Evolutionary conservation across 1,140 invertebrate species (phyloP).

Genomic region (Adoxophyes honmai): DNA sequence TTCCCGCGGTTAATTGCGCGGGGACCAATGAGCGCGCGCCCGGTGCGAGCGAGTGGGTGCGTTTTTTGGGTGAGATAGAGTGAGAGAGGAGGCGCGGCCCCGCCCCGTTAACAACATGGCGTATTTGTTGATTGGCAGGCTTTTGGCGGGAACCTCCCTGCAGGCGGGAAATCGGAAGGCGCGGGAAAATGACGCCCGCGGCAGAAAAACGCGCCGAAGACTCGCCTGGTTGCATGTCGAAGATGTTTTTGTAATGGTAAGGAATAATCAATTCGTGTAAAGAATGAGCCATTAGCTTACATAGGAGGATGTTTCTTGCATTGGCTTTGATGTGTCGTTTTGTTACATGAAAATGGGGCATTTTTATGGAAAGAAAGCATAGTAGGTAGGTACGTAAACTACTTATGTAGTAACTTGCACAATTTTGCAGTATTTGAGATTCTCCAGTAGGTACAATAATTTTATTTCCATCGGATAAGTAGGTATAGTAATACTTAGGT

Average conservation of each 20-base stretch:
- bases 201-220: slow-evolving; percentile 6
- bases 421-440: no score
- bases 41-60: slow-evolving; percentile 48
- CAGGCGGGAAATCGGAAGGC: slow-evolving; percentile 56
- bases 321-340: no score
- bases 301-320: no score
- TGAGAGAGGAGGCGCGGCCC: slow-evolving; percentile 34
- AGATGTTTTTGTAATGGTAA: not conserved
- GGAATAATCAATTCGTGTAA: no score
- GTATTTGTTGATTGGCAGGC: slow-evolving; percentile 68
- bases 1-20: slow-evolving; percentile 73
- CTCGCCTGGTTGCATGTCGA: not conserved
- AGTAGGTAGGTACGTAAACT: no score
- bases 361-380: no score
- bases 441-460: no score
- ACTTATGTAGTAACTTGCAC: no score
- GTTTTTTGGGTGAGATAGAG: slow-evolving; percentile 37
- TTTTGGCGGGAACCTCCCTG: slow-evolving; percentile 48
- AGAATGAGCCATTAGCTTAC: no score
- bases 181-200: slow-evolving; percentile 45
- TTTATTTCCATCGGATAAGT: no score
- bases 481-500: no score
- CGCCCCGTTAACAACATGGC: slow-evolving; percentile 73
- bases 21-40: slow-evolving; percentile 60
- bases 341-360: no score